These are phyloP conservation scores for Notothenia rossii DNA, from an alignment of 2,113 vertebrate genomes.

Conservation along the genomic window DNA sequence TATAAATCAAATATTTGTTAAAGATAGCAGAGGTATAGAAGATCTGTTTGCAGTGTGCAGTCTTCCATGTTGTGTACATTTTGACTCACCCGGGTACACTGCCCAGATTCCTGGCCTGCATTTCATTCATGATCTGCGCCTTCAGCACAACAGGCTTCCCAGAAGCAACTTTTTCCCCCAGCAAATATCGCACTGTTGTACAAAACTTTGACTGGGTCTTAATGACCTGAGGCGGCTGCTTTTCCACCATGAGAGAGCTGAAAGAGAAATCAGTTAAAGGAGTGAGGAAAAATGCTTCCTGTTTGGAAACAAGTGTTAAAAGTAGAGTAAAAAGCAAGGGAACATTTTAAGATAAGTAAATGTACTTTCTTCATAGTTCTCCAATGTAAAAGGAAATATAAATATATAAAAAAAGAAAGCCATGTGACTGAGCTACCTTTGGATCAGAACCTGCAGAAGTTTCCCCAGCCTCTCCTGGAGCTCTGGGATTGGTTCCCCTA, in stretches of 20 bases:
- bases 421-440: conserved; percentile 83
- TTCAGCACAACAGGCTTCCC: conserved; percentile 89
- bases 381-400: not conserved
- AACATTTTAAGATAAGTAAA: not conserved
- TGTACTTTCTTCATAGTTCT: not conserved
- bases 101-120: conserved; percentile 87
- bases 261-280: conserved; percentile 6
- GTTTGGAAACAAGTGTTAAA: not conserved
- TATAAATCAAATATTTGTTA: too few relatives aligned
- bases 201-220: conserved; percentile 99
- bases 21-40: not conserved
- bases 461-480: conserved; percentile 82
- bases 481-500: conserved; percentile 78
- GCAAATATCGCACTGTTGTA: conserved; percentile 89
- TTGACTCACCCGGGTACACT: conserved; percentile 71
- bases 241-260: conserved; percentile 94
- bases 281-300: not conserved
- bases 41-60: not conserved
- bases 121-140: conserved; percentile 94
- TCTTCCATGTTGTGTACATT: not conserved
- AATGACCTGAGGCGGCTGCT: conserved; percentile 95
- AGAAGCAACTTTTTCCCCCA: conserved; percentile 87
- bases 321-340: not conserved
- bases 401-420: not conserved
- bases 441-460: conserved; percentile 87